Evolutionary conservation across 2,113 vertebrate species (phyloP).

Genomic region (Chrysemys picta): DNA sequence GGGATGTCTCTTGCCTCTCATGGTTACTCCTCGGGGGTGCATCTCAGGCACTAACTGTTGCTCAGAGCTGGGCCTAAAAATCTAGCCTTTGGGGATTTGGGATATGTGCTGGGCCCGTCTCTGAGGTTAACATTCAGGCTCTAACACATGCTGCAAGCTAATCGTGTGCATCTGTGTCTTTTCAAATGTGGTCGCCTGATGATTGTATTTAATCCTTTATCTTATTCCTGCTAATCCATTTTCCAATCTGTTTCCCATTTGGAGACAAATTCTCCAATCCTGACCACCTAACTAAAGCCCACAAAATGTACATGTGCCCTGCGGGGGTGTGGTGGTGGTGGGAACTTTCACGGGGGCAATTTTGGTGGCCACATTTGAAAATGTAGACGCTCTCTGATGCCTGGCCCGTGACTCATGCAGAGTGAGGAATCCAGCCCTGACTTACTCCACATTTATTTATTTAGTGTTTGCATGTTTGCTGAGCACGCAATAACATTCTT

Average conservation of each 20-base stretch:
- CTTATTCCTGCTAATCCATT: conserved; percentile 78
- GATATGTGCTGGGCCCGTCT: conserved; percentile 70
- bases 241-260: conserved; percentile 76
- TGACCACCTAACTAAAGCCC: conserved; percentile 61
- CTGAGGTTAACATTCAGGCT: conserved; percentile 71
- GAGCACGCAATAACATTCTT: neutral
- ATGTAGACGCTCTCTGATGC: neutral
- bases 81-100: conserved; percentile 35
- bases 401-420: neutral
- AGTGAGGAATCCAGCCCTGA: neutral
- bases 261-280: conserved; percentile 77
- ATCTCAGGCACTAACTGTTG: neutral
- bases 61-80: neutral
- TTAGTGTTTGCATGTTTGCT: neutral
- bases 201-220: conserved; percentile 80
- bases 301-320: neutral
- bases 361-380: neutral
- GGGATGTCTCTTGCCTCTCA: neutral
- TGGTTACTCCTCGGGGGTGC: neutral
- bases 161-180: conserved; percentile 74
- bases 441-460: neutral
- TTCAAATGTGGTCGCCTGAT: conserved; percentile 71
- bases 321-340: fast-evolving
- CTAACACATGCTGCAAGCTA: conserved; percentile 65
- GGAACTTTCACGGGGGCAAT: neutral